Evolutionary conservation across 1,140 invertebrate genomes (phyloP).

Genomic region (Pollicipes pollicipes): DNA sequence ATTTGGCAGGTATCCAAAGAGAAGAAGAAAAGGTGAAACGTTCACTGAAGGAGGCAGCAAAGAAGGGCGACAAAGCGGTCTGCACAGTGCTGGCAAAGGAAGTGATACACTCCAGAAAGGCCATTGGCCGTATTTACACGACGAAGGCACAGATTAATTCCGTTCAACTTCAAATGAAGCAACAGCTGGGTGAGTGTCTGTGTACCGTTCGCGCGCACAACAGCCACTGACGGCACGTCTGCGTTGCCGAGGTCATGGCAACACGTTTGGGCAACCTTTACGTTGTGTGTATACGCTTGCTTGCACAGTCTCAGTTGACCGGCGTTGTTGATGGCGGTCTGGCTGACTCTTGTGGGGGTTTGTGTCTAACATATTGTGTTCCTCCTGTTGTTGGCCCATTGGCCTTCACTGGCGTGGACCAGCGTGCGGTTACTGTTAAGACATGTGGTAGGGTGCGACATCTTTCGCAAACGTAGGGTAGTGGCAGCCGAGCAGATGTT

Average conservation of each 20-base stretch:
- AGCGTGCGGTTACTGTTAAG: too few relatives aligned
- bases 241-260: too few relatives aligned
- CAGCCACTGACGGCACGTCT: too few relatives aligned
- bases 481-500: too few relatives aligned
- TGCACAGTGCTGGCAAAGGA: slow-evolving; percentile 91
- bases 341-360: too few relatives aligned
- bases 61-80: slow-evolving; percentile 86
- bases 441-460: too few relatives aligned
- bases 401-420: too few relatives aligned
- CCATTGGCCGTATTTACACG: slow-evolving; percentile 75
- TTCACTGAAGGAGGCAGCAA: slow-evolving; percentile 86
- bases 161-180: slow-evolving; percentile 92
- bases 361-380: too few relatives aligned
- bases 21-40: slow-evolving; percentile 95
- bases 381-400: too few relatives aligned
- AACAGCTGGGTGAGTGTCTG: slow-evolving; percentile 59
- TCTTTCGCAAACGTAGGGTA: too few relatives aligned
- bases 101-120: slow-evolving; percentile 73
- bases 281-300: too few relatives aligned
- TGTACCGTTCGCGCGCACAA: background rate
- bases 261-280: too few relatives aligned
- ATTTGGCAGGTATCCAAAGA: slow-evolving; percentile 57
- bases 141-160: slow-evolving; percentile 97
- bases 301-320: background rate
- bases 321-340: background rate